Percentiles rank a stretch among this genome's conserved stretches.
These are phyloP conservation scores for Terrapene triunguis DNA, from an alignment of 2,113 vertebrate species.

Conservation along the genomic window DNA sequence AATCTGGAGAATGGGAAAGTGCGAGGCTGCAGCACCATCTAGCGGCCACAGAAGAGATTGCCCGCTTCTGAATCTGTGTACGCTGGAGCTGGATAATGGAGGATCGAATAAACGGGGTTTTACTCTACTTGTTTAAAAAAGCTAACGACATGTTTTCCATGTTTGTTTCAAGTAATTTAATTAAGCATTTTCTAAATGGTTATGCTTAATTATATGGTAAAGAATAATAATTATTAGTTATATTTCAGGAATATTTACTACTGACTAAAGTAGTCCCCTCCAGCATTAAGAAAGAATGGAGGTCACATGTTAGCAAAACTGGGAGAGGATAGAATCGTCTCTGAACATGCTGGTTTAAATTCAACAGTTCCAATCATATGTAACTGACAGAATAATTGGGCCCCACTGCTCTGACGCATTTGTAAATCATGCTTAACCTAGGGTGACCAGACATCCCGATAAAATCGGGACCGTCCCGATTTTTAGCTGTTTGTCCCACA, in stretches of 20 bases:
- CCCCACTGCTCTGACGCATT: background rate
- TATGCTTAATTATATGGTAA: background rate
- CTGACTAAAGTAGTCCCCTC: background rate
- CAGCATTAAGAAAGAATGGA: background rate
- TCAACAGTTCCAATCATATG: background rate
- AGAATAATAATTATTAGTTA: background rate
- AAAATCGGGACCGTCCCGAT: no score
- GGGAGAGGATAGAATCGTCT: background rate
- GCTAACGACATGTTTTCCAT: background rate
- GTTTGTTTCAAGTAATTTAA: background rate
- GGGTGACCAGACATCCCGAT: no score
- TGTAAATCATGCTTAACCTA: background rate
- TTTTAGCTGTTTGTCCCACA: no score
- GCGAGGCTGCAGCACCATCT: background rate
- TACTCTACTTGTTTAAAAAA: background rate
- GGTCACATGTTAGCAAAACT: background rate
- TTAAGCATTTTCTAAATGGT: background rate
- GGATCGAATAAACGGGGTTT: background rate
- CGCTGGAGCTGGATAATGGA: background rate
- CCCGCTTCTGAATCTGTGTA: accelerated
- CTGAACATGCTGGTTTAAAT: background rate
- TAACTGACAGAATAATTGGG: background rate
- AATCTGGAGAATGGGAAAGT: background rate
- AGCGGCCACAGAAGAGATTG: background rate
- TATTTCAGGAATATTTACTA: background rate